Evolutionary conservation across 2,113 vertebrate species (phyloP), one percentile per base, ranked within the genome.

Genomic region (Canis aureus): DNA sequence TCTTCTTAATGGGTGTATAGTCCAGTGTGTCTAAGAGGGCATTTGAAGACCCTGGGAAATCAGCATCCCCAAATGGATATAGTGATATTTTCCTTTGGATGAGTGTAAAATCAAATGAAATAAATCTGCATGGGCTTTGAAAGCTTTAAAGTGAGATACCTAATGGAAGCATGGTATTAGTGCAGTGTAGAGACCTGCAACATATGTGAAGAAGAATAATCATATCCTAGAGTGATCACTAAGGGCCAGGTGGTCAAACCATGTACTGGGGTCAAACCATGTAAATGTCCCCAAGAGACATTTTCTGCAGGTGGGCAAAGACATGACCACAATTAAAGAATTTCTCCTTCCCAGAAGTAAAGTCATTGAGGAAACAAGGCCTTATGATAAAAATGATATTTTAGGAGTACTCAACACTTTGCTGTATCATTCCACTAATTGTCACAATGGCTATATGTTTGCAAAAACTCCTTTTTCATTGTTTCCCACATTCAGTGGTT

Each of bases 261-360:
- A 1, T 19, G 27, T 16, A 16, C 12, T 71, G 35, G 43, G n/a
- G n/a, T 43, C 43, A 43, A 43, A 43, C 43, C 43, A 43, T 43
- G 43, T 43, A 43, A 43, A 43, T 43, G 43, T 73, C 64, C 49
- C 8, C 25, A 62, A 55, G 32, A 64, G 53, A 88, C 13, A n/a
- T 71, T 84, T 73, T 86, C 76, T 89, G 69, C 85, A 20, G 4
- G 27, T 88, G 8, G 13, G 51, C 60, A 79, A 88, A 95, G 90
- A 92, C 51, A 38, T 80, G 53, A 38, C 25, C 69, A 53, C 57
- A 67, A 25, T 83, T 71, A 59, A 95, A 95, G 20, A 97, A 66
- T 49, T 90, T 60, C 90, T 38, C 29, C 51, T 80, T 81, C n/a
- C 13, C 66, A 91, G 43, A 97, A 93, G 57, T 85, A 49, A 80